phyloP scores from a whole-genome alignment of 2,888 invertebrate genomes.

The Xestia rhomboidea region DNA sequence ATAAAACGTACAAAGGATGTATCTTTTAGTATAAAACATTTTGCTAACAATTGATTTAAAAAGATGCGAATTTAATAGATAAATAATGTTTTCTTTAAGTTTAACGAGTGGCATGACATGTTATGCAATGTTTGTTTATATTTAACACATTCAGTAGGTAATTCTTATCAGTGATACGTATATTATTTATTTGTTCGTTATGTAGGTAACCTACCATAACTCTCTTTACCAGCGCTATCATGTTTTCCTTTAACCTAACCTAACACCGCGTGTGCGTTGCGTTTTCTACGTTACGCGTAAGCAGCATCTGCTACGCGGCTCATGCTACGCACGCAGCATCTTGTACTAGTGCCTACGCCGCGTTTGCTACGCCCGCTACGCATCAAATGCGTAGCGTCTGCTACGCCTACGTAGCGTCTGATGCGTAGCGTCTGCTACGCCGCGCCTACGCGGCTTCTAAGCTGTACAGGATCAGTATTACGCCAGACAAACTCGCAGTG shows the following conservation, averaged over 20 bases:
- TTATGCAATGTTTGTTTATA: constrained; percentile 35
- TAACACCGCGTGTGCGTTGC: not conserved
- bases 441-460: not conserved
- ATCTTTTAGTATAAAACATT: too few species aligned
- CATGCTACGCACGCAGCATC: not conserved
- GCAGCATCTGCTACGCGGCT: not conserved
- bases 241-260: not conserved
- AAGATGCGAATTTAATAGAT: constrained; percentile 19
- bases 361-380: not conserved
- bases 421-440: not conserved
- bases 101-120: constrained; percentile 37
- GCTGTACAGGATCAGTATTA: not conserved
- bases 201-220: not conserved
- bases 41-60: not conserved
- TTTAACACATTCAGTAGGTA: constrained; percentile 21
- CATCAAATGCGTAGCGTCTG: too few species aligned
- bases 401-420: not conserved
- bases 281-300: not conserved
- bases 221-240: not conserved
- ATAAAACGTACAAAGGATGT: too few species aligned
- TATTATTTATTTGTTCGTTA: constrained; percentile 1
- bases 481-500: not conserved
- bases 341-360: not conserved
- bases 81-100: constrained; percentile 10
- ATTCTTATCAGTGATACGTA: constrained; percentile 26